Evolutionary conservation across 2,113 vertebrate genomes (phyloP).

Genomic region (Mesitornis unicolor): DNA sequence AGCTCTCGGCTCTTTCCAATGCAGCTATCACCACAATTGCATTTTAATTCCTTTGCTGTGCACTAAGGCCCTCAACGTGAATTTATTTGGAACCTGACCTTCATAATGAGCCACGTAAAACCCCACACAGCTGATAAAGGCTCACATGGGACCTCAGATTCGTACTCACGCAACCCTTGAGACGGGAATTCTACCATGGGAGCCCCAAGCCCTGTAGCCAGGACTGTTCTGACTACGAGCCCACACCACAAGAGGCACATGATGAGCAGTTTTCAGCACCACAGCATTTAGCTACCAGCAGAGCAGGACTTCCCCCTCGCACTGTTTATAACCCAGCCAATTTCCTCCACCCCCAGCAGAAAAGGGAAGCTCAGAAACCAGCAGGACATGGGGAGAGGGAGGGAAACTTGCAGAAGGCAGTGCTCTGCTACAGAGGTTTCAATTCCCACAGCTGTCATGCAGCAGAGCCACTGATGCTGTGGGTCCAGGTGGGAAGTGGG

Average conservation of each 20-base stretch:
- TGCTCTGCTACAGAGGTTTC: neutral
- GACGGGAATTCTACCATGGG: neutral
- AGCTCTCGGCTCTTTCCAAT: neutral
- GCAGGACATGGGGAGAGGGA: neutral
- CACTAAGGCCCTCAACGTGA: neutral
- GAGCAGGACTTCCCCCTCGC: neutral
- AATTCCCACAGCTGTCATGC: accelerated
- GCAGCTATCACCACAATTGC: accelerated
- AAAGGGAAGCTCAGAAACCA: neutral
- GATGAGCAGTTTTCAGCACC: neutral
- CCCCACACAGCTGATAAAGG: neutral
- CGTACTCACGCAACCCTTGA: neutral
- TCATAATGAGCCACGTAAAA: accelerated
- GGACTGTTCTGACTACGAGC: accelerated
- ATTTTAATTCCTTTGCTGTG: neutral
- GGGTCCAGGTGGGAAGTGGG: neutral
- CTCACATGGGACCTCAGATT: neutral
- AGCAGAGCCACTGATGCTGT: accelerated
- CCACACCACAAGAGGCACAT: neutral
- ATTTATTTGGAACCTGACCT: neutral
- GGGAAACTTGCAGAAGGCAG: neutral
- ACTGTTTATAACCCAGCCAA: neutral
- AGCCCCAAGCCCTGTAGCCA: neutral
- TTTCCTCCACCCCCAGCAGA: neutral
- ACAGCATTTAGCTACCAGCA: neutral